Base-by-base conservation (phyloP, 1,140 invertebrate species). In the Hestina assimilis region DNA sequence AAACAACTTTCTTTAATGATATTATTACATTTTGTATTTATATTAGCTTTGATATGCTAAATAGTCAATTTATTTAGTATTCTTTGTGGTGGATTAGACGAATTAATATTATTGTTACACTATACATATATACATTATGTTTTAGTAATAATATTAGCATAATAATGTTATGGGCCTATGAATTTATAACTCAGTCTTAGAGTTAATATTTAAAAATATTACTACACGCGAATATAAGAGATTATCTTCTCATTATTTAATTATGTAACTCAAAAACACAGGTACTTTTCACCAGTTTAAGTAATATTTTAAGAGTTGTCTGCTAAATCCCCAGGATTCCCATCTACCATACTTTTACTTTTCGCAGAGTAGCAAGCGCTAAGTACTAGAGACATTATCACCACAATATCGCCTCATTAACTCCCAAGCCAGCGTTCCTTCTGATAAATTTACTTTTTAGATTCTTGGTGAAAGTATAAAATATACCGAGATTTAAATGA, bases 351-450 rank as follows among this genome's bases (percentile, higher is more conserved):
- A 64, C 64, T n/a, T n/a, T n/a, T n/a, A n/a, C n/a, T 42, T 59
- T 53, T 56, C 35, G 53, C 38, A 31, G 46, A 42, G 59, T 59
- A 58, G 45, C 45, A 54, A 56, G 55, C 54, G 45, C 55, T 66
- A 67, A 67, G 52, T 62, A 50, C 55, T 21, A 20, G 51, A 33
- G 19, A 52, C 58, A 60, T 69, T 65, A 69, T 69, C 62, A 58
- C 55, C 62, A 58, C 58, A 65, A 61, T 59, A 59, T 62, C 58
- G 47, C 47, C 56, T 69, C 58, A 69, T 65, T 69, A 69, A 65
- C 59, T 62, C 55, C 42, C 59, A 58, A 65, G 60, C 57, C 57
- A 68, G 52, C 62, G 54, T 50, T 62, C 66, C 41, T 61, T 66
- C 59, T 65, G 55, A 69, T 62, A 65, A 62, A 69, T 69, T 59